phyloP scores from a whole-genome alignment of 2,888 invertebrate species.

The Spisula solida region DNA sequence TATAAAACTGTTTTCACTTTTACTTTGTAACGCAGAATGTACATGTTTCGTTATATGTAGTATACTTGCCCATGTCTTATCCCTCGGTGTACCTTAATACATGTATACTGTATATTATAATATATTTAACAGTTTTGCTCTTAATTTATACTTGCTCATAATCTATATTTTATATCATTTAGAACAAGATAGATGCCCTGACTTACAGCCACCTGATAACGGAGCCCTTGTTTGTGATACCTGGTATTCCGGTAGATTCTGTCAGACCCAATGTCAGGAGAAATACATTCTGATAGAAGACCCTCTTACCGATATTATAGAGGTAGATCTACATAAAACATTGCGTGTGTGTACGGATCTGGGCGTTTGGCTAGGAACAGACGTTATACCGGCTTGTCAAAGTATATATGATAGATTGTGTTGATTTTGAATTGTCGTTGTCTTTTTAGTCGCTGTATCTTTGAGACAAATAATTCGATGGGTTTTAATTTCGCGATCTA shows the following conservation, averaged over 20 bases:
- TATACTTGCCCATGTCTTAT: too few relatives aligned
- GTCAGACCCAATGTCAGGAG: constrained; percentile 52
- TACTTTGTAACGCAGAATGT: too few relatives aligned
- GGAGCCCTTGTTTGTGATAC: constrained; percentile 65
- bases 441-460: neutral
- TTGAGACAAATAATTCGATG: too few relatives aligned
- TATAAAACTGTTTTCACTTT: too few relatives aligned
- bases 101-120: too few relatives aligned
- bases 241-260: constrained; percentile 52
- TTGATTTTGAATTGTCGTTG: neutral
- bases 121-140: too few relatives aligned
- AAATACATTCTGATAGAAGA: constrained; percentile 40
- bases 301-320: neutral
- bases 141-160: neutral
- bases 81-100: too few relatives aligned
- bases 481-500: too few relatives aligned
- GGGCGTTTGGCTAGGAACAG: constrained; percentile 55
- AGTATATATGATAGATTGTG: constrained; percentile 40
- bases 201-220: constrained; percentile 43
- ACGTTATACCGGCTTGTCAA: constrained; percentile 62
- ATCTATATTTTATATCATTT: neutral
- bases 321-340: neutral
- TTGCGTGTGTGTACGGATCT: constrained; percentile 62
- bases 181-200: constrained; percentile 46
- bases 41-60: too few relatives aligned